Conservation (phyloP, 1,140 invertebrate genomes). For the Diorhabda carinulata region DNA sequence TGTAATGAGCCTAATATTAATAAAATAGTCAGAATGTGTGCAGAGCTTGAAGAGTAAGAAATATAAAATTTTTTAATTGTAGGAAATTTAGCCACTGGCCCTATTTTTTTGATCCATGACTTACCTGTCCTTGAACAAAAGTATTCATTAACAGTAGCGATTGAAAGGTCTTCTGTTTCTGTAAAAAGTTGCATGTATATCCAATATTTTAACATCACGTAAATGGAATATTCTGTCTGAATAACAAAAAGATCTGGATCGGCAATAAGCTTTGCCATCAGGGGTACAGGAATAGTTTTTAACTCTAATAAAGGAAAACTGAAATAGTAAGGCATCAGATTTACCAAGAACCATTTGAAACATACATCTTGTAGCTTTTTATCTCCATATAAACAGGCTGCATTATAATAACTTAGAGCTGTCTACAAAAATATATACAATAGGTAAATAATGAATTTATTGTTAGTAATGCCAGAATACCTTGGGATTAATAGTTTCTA, state of each 20-base stretch:
- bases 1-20: too few species aligned
- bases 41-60: too few species aligned
- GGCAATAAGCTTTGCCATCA: conserved; percentile 64
- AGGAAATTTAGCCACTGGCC: too few species aligned
- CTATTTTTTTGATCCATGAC: neutral
- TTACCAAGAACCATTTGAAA: conserved; percentile 67
- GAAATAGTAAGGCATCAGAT: conserved; percentile 60
- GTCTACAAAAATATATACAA: conserved; percentile 65
- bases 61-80: too few species aligned
- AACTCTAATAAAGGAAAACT: conserved; percentile 52
- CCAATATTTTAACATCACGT: conserved; percentile 70
- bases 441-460: neutral
- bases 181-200: conserved; percentile 52
- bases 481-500: conserved; percentile 66
- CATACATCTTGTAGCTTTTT: conserved; percentile 59
- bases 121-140: conserved; percentile 49
- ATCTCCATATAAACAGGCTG: conserved; percentile 65
- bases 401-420: conserved; percentile 66
- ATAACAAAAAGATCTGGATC: conserved; percentile 69
- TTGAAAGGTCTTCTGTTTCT: conserved; percentile 23
- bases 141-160: conserved; percentile 47
- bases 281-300: conserved; percentile 49
- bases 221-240: conserved; percentile 79
- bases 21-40: too few species aligned
- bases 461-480: conserved; percentile 27